Evolutionary conservation across 2,113 vertebrate genomes (phyloP).

Genomic region (Indicator maculatus): DNA sequence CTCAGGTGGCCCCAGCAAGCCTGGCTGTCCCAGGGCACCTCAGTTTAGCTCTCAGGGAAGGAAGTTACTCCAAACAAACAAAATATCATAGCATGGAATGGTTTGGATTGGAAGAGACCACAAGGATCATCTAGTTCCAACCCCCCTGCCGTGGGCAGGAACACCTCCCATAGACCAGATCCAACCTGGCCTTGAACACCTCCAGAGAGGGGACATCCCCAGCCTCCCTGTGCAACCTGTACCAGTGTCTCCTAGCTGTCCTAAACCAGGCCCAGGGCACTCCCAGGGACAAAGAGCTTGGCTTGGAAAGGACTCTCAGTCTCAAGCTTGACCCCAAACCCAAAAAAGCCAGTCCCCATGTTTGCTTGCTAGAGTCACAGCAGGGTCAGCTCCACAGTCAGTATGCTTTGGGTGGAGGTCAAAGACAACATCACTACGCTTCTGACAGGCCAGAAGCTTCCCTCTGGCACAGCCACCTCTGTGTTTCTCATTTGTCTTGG

Average conservation of each 20-base stretch:
- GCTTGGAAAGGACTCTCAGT: background rate
- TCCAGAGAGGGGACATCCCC: too few species aligned
- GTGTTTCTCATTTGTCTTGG: background rate
- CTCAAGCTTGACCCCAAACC: background rate
- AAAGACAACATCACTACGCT: background rate
- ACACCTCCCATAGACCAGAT: too few species aligned
- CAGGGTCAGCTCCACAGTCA: background rate
- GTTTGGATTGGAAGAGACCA: too few species aligned
- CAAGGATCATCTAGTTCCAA: too few species aligned
- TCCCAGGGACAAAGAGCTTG: accelerated
- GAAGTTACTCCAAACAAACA: background rate
- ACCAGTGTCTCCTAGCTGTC: background rate
- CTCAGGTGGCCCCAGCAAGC: background rate
- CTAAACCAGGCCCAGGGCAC: accelerated
- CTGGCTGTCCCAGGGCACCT: background rate
- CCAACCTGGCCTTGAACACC: too few species aligned
- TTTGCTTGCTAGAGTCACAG: background rate
- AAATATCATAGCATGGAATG: background rate
- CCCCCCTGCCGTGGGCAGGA: too few species aligned
- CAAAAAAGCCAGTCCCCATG: background rate
- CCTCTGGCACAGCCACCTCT: background rate
- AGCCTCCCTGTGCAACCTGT: too few species aligned
- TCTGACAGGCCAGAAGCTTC: background rate
- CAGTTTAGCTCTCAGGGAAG: background rate
- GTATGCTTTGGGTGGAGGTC: accelerated